Conservation (phyloP, 2,113 vertebrate species). For the Bubalus kerabau region DNA sequence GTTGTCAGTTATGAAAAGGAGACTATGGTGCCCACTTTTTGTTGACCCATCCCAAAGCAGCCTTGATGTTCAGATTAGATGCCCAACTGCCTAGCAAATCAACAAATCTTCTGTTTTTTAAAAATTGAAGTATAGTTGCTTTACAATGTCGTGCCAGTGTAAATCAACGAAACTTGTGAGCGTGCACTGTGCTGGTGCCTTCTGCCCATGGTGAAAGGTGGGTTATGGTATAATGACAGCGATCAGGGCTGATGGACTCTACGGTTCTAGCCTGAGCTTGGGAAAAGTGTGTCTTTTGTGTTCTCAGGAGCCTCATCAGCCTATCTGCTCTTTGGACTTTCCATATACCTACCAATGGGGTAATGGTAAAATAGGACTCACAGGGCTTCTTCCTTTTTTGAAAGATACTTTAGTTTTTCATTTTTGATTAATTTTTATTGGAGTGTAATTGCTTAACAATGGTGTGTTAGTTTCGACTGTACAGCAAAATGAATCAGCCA, state of each 20-base stretch:
- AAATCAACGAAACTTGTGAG: neutral
- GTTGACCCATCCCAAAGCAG: too few species aligned
- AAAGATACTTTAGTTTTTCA: neutral
- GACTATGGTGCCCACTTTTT: neutral
- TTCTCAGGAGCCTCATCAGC: neutral
- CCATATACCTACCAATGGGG: rapidly evolving
- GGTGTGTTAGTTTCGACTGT: neutral
- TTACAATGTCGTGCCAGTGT: neutral
- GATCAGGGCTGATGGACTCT: neutral
- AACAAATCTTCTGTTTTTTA: neutral
- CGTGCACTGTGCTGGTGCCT: rapidly evolving
- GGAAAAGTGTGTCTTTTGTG: too few species aligned
- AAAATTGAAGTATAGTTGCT: neutral
- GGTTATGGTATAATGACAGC: neutral
- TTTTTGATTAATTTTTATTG: neutral
- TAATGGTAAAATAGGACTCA: neutral
- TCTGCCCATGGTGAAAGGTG: neutral
- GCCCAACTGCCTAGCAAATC: neutral
- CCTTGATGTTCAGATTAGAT: too few species aligned
- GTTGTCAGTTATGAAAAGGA: neutral
- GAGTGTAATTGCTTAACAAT: neutral
- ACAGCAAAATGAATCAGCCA: neutral
- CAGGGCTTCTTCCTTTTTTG: neutral
- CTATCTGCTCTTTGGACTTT: neutral
- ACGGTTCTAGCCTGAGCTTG: neutral